Percentiles rank a stretch among this genome's conserved stretches.
Evolutionary conservation across 2,113 vertebrate genomes (phyloP).

Genomic region (Mus musculus): GRCm39 chr14:49955501-49956000

Average conservation of each 20-base stretch:
- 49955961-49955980: background rate
- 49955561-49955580: background rate
- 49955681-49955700: background rate
- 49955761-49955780: background rate
- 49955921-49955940: background rate
- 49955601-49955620: background rate
- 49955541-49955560: background rate
- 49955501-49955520: background rate
- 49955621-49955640: background rate
- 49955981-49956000: too few species aligned
- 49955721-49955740: background rate
- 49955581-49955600: background rate
- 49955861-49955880: background rate
- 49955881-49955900: background rate
- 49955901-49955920: background rate
- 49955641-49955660: background rate
- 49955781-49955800: background rate
- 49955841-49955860: background rate
- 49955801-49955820: background rate
- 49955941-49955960: background rate
- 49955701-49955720: background rate
- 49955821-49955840: background rate
- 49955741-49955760: background rate
- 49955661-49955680: background rate
- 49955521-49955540: background rate